Base-by-base conservation (phyloP, 2,888 invertebrate genomes). In the Meghimatium bilineatum region DNA sequence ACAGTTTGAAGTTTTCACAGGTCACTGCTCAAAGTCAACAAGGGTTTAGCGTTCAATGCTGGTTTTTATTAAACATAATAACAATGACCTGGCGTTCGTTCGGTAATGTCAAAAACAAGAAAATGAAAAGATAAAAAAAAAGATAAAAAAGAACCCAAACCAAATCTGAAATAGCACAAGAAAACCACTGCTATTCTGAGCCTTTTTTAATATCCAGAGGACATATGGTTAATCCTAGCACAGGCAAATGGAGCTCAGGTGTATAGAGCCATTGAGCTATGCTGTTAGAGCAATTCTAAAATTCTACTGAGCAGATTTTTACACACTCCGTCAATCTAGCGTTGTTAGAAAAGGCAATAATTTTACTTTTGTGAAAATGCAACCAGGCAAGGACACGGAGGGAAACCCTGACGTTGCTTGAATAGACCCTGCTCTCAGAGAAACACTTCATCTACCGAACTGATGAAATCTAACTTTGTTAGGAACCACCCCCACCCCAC, bases 311-410 rank as follows among this genome's bases (percentile, higher is more conserved):
- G 32, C 66, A 32, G 17, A 66, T 66, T 66, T 12, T 1, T 32
- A 66, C 66, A 66, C 29, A 66, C 66, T 66, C 5, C 32, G 34
- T 14, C 32, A 66, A 66, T 32, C 66, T 6, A 66, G 32, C 32
- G 32, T 66, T 29, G 66, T 32, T 17, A 66, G 10, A 66, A 32
- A 66, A 66, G 66, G 66, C 32, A 66, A 66, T 29, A 32, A 66
- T 66, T 66, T 66, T 1, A 32, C 66, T 66, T 32, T 66, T 66
- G 66, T 66, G 66, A 66, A 66, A 66, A 66, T 66, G 66, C 66
- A 66, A 32, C 66, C 66, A 32, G 32, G 32, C 66, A 66, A 20
- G 29, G 66, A 66, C 66, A 32, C 66, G 66, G 12, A 29, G 14
- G 29, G 66, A 66, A 66, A 14, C 44, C 17, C 3, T 66, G 17